These are phyloP conservation scores for Cyrtonyx montezumae DNA, from an alignment of 2,113 vertebrate genomes.

Conservation along the genomic window DNA sequence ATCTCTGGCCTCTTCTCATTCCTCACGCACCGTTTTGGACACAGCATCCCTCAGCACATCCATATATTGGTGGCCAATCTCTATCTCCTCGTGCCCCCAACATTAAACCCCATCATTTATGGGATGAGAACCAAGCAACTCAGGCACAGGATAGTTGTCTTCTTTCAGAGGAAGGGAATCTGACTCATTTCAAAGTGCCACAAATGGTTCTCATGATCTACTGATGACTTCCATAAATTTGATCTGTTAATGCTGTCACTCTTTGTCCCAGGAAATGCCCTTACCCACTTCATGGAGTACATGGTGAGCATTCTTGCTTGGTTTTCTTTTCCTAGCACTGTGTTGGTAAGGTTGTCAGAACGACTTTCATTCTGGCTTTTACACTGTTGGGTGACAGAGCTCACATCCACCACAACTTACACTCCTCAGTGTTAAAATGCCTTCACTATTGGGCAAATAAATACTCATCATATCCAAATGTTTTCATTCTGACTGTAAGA, in stretches of 20 bases:
- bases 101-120: constrained; percentile 30
- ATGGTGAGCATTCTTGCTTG: background rate
- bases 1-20: background rate
- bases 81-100: constrained; percentile 62
- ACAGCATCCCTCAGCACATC: background rate
- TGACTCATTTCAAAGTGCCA: rapidly evolving
- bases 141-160: background rate
- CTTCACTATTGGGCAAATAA: background rate
- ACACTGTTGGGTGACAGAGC: background rate
- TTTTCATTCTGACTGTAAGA: too few relatives aligned
- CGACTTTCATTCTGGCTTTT: background rate
- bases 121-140: background rate
- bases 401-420: background rate
- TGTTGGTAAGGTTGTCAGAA: background rate
- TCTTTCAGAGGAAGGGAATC: background rate
- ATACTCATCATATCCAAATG: background rate
- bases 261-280: background rate
- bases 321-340: background rate
- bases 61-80: constrained; percentile 40
- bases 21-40: constrained; percentile 43
- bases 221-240: too few relatives aligned
- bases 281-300: background rate
- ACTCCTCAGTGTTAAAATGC: background rate
- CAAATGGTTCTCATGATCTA: background rate
- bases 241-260: too few relatives aligned